These are phyloP conservation scores for Acropternis orthonyx DNA, from an alignment of 2,797 vertebrate species.

Conservation along the genomic window DNA sequence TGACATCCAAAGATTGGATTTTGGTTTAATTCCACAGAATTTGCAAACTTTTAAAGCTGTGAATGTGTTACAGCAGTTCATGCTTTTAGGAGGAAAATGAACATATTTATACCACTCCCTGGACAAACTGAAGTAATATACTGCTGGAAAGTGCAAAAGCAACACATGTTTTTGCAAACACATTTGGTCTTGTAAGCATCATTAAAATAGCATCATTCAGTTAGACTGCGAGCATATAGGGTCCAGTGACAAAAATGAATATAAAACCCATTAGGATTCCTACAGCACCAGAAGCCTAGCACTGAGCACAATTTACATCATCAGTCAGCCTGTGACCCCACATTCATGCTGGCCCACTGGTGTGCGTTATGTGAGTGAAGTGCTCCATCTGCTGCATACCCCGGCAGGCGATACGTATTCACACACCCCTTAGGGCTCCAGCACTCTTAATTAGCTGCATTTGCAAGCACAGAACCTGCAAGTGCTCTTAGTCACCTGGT, in stretches of 20 bases:
- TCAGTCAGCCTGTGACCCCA: neutral
- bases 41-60: neutral
- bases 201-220: neutral
- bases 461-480: neutral
- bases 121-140: neutral
- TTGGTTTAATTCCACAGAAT: neutral
- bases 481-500: neutral
- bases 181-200: neutral
- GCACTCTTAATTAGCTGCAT: neutral
- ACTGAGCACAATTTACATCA: neutral
- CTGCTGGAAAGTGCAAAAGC: neutral
- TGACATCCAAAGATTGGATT: neutral
- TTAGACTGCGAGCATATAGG: neutral
- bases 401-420: rapidly evolving
- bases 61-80: neutral
- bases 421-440: neutral
- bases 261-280: neutral
- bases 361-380: neutral
- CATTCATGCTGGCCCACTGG: neutral
- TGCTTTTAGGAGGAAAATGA: neutral
- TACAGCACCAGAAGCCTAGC: neutral
- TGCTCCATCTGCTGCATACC: slow-evolving; percentile 41
- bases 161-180: neutral
- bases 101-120: neutral
- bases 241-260: neutral